phyloP scores from a whole-genome alignment of 2,113 vertebrate species.

The Clupea harengus region DNA sequence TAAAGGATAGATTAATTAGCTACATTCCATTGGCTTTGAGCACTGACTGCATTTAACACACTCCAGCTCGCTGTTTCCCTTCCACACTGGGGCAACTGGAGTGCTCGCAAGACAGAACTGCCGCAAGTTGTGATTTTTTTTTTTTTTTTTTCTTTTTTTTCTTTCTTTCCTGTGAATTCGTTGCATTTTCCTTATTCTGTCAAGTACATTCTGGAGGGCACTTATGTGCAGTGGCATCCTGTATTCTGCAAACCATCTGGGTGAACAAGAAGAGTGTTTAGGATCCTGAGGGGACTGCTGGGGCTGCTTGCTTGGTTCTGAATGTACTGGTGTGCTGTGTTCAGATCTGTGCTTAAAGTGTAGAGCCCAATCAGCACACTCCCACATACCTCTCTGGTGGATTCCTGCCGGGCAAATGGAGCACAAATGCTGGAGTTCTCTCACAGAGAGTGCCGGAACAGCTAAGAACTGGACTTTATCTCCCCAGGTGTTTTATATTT shows the following conservation, averaged over 20 bases:
- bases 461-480: not conserved
- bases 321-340: not conserved
- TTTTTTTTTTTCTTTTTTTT: no score
- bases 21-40: not conserved
- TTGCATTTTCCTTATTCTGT: not conserved
- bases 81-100: not conserved
- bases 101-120: not conserved
- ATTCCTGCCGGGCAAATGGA: not conserved
- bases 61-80: not conserved
- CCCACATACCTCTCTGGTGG: not conserved
- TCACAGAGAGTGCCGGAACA: not conserved
- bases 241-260: not conserved
- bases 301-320: not conserved
- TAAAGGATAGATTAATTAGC: conserved; percentile 22
- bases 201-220: conserved; percentile 9
- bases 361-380: not conserved
- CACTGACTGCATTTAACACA: not conserved
- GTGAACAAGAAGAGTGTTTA: conserved; percentile 19
- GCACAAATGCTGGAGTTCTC: not conserved
- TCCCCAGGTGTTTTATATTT: conserved; percentile 1
- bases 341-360: not conserved
- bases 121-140: not conserved
- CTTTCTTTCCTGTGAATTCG: not conserved
- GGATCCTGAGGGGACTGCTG: conserved; percentile 2
- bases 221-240: conserved; percentile 8